A percentile compares a stretch with the other conserved stretches of the same genome.
Evolutionary conservation across 2,888 invertebrate species (phyloP).

Genomic region (Mesodorylaimus sp.): DNA sequence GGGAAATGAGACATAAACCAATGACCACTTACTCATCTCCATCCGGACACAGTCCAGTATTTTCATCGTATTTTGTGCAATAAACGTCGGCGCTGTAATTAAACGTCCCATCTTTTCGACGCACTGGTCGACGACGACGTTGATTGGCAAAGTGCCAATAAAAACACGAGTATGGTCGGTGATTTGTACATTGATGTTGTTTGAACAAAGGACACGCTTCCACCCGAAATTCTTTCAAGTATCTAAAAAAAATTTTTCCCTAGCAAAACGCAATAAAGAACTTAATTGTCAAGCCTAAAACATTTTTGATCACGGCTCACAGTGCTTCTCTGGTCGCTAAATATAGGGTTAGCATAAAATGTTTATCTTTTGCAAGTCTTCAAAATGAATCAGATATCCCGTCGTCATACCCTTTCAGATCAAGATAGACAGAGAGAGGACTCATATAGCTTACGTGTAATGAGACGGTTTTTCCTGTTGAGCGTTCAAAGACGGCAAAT

Average conservation of each 20-base stretch:
- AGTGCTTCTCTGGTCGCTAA: no score
- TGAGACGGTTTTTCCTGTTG: conserved; percentile 7
- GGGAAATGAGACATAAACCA: no score
- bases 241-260: conserved; percentile 43
- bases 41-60: conserved; percentile 90
- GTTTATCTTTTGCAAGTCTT: background rate
- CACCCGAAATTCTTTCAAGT: conserved; percentile 96
- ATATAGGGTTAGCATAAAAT: background rate
- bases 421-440: background rate
- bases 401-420: background rate
- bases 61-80: conserved; percentile 98
- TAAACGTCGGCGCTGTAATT: conserved; percentile 98
- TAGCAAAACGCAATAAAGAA: background rate
- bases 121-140: conserved; percentile 73
- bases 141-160: conserved; percentile 99
- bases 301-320: no score
- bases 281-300: no score
- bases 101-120: conserved; percentile 89
- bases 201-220: conserved; percentile 97
- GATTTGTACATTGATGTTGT: conserved; percentile 99
- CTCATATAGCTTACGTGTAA: conserved; percentile 6
- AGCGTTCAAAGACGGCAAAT: background rate
- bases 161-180: conserved; percentile 97
- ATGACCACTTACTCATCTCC: conserved; percentile 93
- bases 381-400: no score